phyloP scores from a whole-genome alignment of 2,113 vertebrate species.

The Melanerpes aurifrons region DNA sequence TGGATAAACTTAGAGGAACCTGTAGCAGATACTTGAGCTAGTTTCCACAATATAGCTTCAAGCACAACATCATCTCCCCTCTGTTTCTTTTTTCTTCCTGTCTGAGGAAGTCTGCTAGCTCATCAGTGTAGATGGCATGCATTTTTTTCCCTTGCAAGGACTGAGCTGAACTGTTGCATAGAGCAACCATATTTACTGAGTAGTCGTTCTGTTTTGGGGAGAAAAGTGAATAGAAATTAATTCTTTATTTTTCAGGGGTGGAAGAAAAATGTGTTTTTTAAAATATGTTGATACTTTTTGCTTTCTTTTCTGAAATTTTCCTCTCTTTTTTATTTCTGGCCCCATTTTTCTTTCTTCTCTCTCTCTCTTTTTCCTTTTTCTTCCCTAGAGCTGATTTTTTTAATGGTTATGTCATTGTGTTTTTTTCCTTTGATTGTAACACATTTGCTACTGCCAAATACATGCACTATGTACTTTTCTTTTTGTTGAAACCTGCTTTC shows the following conservation, averaged over 20 bases:
- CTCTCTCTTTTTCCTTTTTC: not conserved
- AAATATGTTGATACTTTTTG: not conserved
- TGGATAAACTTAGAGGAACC: not conserved
- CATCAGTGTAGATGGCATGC: not conserved
- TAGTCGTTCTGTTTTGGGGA: not conserved
- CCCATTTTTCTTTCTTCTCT: not conserved
- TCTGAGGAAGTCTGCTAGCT: not conserved
- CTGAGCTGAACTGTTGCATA: not conserved
- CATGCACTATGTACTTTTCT: not conserved
- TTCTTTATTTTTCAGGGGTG: not conserved
- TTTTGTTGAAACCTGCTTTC: not conserved
- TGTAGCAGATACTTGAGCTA: not conserved
- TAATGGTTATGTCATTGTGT: not conserved
- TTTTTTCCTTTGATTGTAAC: not conserved
- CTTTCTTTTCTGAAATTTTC: not conserved
- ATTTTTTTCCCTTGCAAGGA: not conserved
- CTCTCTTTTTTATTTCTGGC: not conserved
- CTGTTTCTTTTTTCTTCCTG: not conserved
- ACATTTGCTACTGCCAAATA: not conserved
- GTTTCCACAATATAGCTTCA: not conserved
- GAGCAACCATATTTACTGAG: not conserved
- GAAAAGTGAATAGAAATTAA: not conserved
- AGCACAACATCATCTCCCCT: fast-evolving
- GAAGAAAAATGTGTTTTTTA: not conserved
- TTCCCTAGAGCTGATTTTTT: not conserved